A percentile compares a stretch with the other conserved stretches of the same genome.
phyloP scores from a whole-genome alignment of 2,113 vertebrate species.

The Lepisosteus oculatus region DNA sequence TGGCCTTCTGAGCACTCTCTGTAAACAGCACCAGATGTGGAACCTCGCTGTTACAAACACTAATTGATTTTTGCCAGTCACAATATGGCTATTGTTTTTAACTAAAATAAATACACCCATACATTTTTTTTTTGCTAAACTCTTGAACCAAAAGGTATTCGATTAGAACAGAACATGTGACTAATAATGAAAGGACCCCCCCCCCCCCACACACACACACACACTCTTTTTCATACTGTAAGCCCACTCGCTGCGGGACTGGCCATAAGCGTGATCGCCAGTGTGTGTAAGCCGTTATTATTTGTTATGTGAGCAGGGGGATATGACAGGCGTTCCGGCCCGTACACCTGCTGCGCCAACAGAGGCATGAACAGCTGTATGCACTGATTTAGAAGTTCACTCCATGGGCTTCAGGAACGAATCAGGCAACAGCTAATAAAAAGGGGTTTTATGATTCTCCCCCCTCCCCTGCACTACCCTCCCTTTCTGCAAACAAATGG shows the following conservation, averaged over 20 bases:
- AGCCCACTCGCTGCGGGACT: constrained; percentile 64
- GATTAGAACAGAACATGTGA: constrained; percentile 68
- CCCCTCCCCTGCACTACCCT: constrained; percentile 44
- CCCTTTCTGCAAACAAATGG: constrained; percentile 89
- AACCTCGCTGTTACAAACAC: constrained; percentile 68
- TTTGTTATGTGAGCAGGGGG: constrained; percentile 93
- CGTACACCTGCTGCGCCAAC: constrained; percentile 93
- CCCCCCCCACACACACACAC: constrained; percentile 20
- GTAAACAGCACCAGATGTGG: constrained; percentile 90
- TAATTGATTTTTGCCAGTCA: constrained; percentile 83
- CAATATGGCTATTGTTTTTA: constrained; percentile 80
- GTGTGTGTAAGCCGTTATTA: constrained; percentile 93
- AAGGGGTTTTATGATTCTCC: constrained; percentile 79
- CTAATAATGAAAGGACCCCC: constrained; percentile 54
- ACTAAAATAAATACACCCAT: constrained; percentile 65
- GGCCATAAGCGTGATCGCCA: constrained; percentile 87
- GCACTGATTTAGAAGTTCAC: constrained; percentile 90
- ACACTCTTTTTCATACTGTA: constrained; percentile 48
- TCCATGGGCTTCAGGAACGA: constrained; percentile 88
- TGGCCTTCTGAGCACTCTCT: constrained; percentile 63
- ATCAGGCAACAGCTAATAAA: constrained; percentile 98
- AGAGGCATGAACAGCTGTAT: constrained; percentile 94
- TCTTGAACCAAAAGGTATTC: constrained; percentile 63
- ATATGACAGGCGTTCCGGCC: constrained; percentile 75
- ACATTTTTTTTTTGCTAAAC: constrained; percentile 41